Evolutionary conservation across 2,888 invertebrate species (phyloP).

Genomic region (Andrena marginata): DNA sequence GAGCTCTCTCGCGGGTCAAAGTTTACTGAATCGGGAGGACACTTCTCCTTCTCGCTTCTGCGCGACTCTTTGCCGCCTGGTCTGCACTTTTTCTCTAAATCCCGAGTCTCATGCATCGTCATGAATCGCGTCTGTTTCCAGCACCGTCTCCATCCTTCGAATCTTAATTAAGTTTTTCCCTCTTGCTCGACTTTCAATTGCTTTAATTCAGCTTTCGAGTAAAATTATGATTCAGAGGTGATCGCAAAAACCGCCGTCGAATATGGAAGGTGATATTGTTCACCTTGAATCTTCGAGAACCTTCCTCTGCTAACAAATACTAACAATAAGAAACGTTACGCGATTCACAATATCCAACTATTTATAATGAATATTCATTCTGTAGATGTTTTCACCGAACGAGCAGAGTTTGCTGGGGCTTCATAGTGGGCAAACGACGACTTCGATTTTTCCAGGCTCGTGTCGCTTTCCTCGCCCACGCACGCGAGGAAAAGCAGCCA

Average conservation of each 20-base stretch:
- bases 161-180: conserved; percentile 42
- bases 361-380: too few relatives aligned
- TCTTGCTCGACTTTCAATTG: background rate
- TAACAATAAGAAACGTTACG: too few relatives aligned
- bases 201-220: background rate
- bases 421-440: background rate
- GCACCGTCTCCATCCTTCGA: conserved; percentile 29
- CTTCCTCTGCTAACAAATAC: too few relatives aligned
- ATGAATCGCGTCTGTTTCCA: conserved; percentile 24
- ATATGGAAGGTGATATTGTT: background rate
- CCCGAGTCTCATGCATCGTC: conserved; percentile 40
- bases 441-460: background rate
- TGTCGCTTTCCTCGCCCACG: conserved; percentile 8
- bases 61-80: conserved; percentile 44
- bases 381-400: too few relatives aligned
- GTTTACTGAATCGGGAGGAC: conserved; percentile 78
- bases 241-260: background rate
- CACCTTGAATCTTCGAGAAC: too few relatives aligned
- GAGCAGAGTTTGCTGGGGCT: too few relatives aligned
- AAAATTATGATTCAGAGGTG: background rate
- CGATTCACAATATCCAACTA: too few relatives aligned
- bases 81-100: conserved; percentile 13
- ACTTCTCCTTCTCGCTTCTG: conserved; percentile 64
- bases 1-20: conserved; percentile 74
- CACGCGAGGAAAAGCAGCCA: conserved; percentile 50